A percentile compares a stretch with the other conserved stretches of the same genome.
Evolutionary conservation across 2,888 invertebrate genomes (phyloP).

Genomic region (Torymus tubicola): DNA sequence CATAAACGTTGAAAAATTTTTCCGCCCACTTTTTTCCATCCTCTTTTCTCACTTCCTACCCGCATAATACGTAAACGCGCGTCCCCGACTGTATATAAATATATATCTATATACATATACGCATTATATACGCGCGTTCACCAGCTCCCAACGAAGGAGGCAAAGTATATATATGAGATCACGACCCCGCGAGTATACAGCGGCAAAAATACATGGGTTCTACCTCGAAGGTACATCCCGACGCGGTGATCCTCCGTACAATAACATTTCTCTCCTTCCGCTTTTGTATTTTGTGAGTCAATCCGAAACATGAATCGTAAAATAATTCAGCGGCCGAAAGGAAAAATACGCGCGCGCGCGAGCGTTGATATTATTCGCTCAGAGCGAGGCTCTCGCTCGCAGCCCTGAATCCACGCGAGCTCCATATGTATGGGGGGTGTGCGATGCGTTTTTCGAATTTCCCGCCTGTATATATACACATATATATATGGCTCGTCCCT

Average conservation of each 20-base stretch:
- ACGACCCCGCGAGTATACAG: background rate
- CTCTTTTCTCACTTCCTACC: no score
- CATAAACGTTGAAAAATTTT: no score
- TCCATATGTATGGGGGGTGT: slow-evolving; percentile 61
- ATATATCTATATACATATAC: background rate
- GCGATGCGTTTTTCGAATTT: slow-evolving; percentile 63
- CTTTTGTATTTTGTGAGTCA: slow-evolving; percentile 76
- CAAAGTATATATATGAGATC: background rate
- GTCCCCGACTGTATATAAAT: background rate
- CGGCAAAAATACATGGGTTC: slow-evolving; percentile 56
- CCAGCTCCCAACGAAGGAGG: background rate
- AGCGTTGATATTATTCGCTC: slow-evolving; percentile 53
- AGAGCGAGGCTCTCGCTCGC: background rate
- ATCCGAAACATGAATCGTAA: slow-evolving; percentile 76
- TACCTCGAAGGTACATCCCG: slow-evolving; percentile 67
- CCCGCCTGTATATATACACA: background rate
- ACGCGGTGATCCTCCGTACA: slow-evolving; percentile 66
- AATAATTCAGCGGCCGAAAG: slow-evolving; percentile 75
- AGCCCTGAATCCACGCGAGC: slow-evolving; percentile 35
- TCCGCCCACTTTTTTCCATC: no score
- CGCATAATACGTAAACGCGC: background rate
- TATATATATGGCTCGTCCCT: background rate
- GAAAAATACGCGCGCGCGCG: slow-evolving; percentile 69
- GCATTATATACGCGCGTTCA: background rate
- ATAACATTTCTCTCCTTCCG: slow-evolving; percentile 73